These are phyloP conservation scores for Nyctibius grandis DNA, from an alignment of 2,797 vertebrate genomes.

Conservation along the genomic window DNA sequence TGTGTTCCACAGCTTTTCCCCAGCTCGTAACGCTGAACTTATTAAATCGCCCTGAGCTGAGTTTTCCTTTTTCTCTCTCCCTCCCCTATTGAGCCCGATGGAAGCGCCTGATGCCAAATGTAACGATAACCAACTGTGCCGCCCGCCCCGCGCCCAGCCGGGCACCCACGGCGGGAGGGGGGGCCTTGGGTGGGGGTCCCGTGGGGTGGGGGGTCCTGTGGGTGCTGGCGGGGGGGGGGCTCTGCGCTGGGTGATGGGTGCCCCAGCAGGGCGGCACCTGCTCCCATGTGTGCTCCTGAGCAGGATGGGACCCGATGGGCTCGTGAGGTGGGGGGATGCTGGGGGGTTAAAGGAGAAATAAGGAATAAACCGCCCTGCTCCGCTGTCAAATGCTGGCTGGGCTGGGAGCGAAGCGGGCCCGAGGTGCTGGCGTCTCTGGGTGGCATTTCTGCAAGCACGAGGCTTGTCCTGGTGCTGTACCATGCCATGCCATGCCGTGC, in stretches of 20 bases:
- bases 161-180: neutral
- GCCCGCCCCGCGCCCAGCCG: neutral
- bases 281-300: accelerated
- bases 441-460: neutral
- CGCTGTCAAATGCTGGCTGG: neutral
- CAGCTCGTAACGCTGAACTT: constrained; percentile 48
- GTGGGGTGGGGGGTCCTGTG: accelerated
- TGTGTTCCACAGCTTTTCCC: constrained; percentile 61
- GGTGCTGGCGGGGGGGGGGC: too few relatives aligned
- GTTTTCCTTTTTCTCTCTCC: neutral
- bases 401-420: accelerated
- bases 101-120: neutral
- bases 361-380: accelerated
- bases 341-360: neutral
- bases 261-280: neutral
- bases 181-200: neutral
- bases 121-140: neutral
- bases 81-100: constrained; percentile 11
- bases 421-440: neutral
- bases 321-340: accelerated
- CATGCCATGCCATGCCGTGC: too few relatives aligned
- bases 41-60: constrained; percentile 52
- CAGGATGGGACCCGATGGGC: neutral
- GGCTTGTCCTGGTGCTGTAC: neutral
- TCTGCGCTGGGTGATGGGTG: neutral